Percentiles rank a stretch among this genome's conserved stretches.
phyloP scores from a whole-genome alignment of 2,797 vertebrate species.

The Characodon lateralis region DNA sequence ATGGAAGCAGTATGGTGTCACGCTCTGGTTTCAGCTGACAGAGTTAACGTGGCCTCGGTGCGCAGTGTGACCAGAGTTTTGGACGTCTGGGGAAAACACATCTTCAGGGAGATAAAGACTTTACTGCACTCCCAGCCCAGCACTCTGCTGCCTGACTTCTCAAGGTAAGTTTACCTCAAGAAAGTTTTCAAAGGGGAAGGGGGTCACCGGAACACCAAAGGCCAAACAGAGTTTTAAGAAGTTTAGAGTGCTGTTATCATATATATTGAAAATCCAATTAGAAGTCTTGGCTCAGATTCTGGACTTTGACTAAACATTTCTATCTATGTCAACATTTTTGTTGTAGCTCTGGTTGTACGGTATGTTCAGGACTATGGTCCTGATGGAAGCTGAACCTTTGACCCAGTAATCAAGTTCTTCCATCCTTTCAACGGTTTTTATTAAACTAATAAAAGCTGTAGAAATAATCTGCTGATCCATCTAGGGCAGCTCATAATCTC shows the following conservation, averaged over 20 bases:
- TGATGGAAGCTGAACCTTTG: background rate
- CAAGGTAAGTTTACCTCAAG: conserved; percentile 66
- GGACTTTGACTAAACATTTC: background rate
- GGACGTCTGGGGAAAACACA: conserved; percentile 83
- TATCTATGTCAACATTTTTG: background rate
- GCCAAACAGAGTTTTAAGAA: background rate
- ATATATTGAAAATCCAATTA: background rate
- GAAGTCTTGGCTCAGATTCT: background rate
- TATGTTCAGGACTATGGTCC: background rate
- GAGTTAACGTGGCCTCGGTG: conserved; percentile 81
- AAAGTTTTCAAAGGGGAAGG: background rate
- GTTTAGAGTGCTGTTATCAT: background rate
- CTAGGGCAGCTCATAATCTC: too few species aligned
- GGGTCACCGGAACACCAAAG: background rate
- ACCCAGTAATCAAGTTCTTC: background rate
- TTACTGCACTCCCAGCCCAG: conserved; percentile 82
- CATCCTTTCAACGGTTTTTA: too few species aligned
- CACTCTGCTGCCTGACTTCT: conserved; percentile 82
- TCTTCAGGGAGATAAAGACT: conserved; percentile 83
- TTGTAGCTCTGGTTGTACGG: background rate
- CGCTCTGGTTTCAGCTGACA: conserved; percentile 74
- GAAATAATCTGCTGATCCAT: too few species aligned
- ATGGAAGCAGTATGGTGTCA: conserved; percentile 26
- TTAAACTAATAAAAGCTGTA: too few species aligned
- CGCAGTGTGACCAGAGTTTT: conserved; percentile 83